Conservation (phyloP, 2,888 invertebrate species). For the Diarsia dahlii region DNA sequence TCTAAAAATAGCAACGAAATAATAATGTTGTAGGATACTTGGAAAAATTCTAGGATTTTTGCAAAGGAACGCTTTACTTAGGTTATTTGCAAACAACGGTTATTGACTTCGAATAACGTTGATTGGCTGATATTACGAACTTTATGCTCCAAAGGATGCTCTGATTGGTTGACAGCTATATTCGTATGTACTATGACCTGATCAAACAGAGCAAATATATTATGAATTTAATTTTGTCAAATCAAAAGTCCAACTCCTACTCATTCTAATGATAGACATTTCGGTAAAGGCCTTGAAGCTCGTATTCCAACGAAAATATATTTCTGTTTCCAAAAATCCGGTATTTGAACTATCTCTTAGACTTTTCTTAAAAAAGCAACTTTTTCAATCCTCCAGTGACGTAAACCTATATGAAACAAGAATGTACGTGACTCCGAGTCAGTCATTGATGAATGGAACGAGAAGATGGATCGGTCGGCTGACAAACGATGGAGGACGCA, state of each 20-base stretch:
- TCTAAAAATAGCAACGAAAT: conserved; percentile 33
- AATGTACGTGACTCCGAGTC: conserved; percentile 60
- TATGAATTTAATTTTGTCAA: not conserved
- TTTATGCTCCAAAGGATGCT: not conserved
- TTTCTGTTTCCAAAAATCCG: not conserved
- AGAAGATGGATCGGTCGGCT: conserved; percentile 80
- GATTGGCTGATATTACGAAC: not conserved
- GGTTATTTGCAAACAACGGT: not conserved
- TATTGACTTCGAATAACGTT: not conserved
- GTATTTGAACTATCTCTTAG: not conserved
- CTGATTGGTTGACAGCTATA: not conserved
- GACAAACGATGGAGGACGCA: conserved; percentile 81
- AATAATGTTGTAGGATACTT: not conserved
- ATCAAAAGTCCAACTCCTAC: not conserved
- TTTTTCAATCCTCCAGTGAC: not conserved
- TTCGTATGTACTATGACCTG: not conserved
- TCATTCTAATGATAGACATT: not conserved
- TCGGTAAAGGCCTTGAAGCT: not conserved
- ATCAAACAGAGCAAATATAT: not conserved
- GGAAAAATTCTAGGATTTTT: not conserved
- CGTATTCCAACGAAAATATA: not conserved
- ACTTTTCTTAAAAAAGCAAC: not conserved
- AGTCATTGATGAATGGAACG: conserved; percentile 80
- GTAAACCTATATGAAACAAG: conserved; percentile 51
- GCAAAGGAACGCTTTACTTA: not conserved